Evolutionary conservation across 2,113 vertebrate species (phyloP).

Genomic region (Mohoua ochrocephala): DNA sequence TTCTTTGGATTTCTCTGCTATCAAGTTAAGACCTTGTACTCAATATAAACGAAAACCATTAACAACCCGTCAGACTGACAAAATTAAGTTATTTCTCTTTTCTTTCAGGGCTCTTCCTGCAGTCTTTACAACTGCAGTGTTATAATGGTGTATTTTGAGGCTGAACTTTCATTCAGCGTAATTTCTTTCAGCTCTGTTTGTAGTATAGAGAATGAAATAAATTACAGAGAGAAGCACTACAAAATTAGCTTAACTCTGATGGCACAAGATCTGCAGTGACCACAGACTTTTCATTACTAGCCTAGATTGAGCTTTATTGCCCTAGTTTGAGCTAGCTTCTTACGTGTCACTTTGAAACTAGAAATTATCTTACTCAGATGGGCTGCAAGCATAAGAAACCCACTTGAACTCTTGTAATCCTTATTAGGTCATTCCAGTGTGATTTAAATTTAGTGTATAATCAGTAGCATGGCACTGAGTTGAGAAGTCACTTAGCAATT

Average conservation of each 20-base stretch:
- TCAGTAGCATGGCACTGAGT: not conserved
- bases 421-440: not conserved
- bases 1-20: not conserved
- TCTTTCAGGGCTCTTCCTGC: not conserved
- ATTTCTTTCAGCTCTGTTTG: not conserved
- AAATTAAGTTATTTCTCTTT: not conserved
- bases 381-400: not conserved
- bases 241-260: not conserved
- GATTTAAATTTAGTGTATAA: not conserved
- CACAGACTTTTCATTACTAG: not conserved
- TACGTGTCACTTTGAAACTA: not conserved
- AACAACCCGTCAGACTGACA: not conserved
- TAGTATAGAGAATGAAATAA: not conserved
- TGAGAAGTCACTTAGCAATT: not conserved
- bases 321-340: not conserved
- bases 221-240: not conserved
- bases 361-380: not conserved
- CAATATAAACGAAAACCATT: not conserved
- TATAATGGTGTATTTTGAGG: not conserved
- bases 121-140: not conserved
- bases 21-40: not conserved
- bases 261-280: not conserved
- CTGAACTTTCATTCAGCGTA: not conserved
- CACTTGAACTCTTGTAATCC: not conserved
- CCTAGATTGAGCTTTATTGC: not conserved